These are phyloP conservation scores for Acanthosepion lycidas DNA, from an alignment of 2,888 invertebrate genomes.

Conservation along the genomic window DNA sequence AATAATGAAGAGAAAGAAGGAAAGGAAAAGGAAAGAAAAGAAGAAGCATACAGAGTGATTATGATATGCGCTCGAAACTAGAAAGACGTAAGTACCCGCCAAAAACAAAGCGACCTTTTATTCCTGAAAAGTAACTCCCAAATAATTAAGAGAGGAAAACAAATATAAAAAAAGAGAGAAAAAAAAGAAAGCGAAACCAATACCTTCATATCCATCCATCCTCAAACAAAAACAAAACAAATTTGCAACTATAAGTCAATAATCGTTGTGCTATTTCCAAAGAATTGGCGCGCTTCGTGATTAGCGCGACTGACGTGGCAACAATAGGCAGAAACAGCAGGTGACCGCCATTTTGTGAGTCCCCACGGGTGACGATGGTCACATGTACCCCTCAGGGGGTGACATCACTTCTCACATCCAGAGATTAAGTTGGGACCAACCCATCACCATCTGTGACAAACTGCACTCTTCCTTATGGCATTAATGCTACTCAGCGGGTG, in stretches of 20 bases:
- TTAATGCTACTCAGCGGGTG: not conserved
- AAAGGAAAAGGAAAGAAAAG: too few relatives aligned
- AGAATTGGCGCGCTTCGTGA: not conserved
- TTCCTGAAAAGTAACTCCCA: too few relatives aligned
- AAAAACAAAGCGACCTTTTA: too few relatives aligned
- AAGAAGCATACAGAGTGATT: too few relatives aligned
- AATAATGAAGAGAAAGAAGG: too few relatives aligned
- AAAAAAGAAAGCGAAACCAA: not conserved
- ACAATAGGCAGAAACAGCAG: not conserved
- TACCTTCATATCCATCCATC: too few relatives aligned
- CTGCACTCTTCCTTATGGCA: not conserved
- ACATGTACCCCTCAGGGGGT: conserved; percentile 24
- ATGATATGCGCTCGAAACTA: too few relatives aligned
- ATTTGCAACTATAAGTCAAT: not conserved
- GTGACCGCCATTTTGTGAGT: conserved; percentile 9
- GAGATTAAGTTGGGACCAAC: conserved; percentile 3
- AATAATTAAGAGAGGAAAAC: too few relatives aligned
- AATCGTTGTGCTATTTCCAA: not conserved
- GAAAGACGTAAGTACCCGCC: too few relatives aligned
- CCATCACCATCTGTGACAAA: conserved; percentile 33
- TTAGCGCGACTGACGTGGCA: not conserved
- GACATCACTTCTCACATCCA: not conserved
- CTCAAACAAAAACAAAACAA: too few relatives aligned
- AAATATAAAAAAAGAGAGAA: too few relatives aligned
- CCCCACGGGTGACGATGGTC: not conserved